Base-by-base conservation (phyloP, 2,113 vertebrate genomes). In the Bettongia penicillata region DNA sequence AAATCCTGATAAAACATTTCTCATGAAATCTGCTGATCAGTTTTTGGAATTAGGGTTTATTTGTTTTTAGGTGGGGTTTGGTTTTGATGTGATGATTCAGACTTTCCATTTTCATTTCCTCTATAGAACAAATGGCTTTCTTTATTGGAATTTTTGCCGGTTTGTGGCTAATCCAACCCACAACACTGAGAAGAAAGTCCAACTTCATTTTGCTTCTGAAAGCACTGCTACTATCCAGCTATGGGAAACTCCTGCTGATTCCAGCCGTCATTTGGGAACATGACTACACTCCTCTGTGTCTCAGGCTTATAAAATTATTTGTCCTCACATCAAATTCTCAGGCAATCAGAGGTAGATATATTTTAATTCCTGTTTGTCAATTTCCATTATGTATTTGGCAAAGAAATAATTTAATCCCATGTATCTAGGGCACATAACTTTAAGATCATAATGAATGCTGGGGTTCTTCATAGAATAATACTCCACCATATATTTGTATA, bases 191-290 rank as follows among this genome's bases (percentile, higher is more conserved):
- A 25, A 97, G 90, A 9, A 97, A 95, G 7, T 93, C 98, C 68
- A 97, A 99, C 95, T 97, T 98, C n/a, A 2, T 97, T 53, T 98
- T 99, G 57, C 99, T 99, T 96, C 98, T 99, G 98, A 99, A 99
- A 97, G 99, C 99, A 0, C 97, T 99, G 90, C 96, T 99, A 51
- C 97, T 99, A 11, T 99, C 99, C 61, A 99, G 99, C 97, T 99
- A 99, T 16, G 99, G 99, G n/a, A 99, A 99, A 93, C 99, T 99
- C 51, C 98, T 99, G 53, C 98, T 99, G 94, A 99, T 99, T 97
- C 99, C 99, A 0, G 99, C 99, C 0, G 99, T 99, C 95, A 99
- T 99, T 98, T 99, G 99, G 99, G 99, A 99, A 91, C 99, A 99
- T 0, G 99, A 99, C 97, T 99, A 99, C 98, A 99, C 99, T 0